Evolutionary conservation across 37 sponge, comb jelly and placozoan genomes (phyloP).

Genomic region (Eunapius fragilis): DNA sequence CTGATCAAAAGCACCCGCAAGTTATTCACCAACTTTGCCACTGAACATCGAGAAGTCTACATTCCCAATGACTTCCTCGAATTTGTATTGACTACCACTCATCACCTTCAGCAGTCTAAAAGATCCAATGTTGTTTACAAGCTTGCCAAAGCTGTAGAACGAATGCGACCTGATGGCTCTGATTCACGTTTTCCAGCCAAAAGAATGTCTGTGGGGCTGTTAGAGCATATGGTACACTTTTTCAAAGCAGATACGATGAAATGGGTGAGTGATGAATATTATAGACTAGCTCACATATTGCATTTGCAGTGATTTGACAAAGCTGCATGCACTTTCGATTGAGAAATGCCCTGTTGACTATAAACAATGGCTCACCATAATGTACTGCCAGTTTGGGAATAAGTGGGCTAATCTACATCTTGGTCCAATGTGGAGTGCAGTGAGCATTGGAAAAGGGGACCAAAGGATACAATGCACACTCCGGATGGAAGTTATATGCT

Average conservation of each 20-base stretch:
- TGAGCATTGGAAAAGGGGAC: background rate
- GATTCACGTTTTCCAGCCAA: conserved; percentile 27
- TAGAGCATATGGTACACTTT: conserved; percentile 41
- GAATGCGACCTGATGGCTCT: conserved; percentile 26
- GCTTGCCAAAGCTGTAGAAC: conserved; percentile 19
- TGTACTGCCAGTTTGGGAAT: conserved; percentile 16
- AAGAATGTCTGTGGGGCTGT: conserved; percentile 45
- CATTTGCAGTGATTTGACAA: too few relatives aligned
- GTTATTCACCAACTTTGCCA: too few relatives aligned
- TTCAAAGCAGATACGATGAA: conserved; percentile 12
- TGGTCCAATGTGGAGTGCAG: conserved; percentile 35
- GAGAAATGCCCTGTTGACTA: conserved; percentile 46
- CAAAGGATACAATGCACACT: too few relatives aligned
- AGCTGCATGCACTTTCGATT: too few relatives aligned
- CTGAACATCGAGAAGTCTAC: too few relatives aligned
- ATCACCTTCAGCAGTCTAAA: background rate
- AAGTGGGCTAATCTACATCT: conserved; percentile 34
- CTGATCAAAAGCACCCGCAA: background rate
- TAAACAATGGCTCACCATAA: conserved; percentile 22
- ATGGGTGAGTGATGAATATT: conserved; percentile 31
- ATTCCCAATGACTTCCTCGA: too few relatives aligned
- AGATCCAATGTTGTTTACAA: conserved; percentile 16
- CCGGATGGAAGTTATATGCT: too few relatives aligned
- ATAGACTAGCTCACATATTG: too few relatives aligned
- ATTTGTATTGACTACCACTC: background rate